Evolutionary conservation across 2,888 invertebrate genomes (phyloP).

Genomic region (Hirtodrosophila cameraria): DNA sequence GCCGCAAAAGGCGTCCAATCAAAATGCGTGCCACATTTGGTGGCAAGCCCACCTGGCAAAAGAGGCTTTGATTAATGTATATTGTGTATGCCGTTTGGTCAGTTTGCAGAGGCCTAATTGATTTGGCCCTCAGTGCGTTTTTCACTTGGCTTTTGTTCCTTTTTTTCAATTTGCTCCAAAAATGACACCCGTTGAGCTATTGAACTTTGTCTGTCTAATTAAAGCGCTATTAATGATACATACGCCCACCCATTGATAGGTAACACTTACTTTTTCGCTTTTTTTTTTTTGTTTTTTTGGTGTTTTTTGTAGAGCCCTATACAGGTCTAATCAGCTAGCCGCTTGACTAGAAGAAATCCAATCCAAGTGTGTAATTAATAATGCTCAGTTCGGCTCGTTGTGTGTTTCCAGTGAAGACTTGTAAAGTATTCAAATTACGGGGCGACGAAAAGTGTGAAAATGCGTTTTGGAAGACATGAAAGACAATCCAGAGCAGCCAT

Average conservation of each 20-base stretch:
- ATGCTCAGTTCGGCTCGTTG: slow-evolving; percentile 33
- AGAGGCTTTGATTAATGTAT: slow-evolving; percentile 68
- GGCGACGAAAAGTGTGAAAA: slow-evolving; percentile 83
- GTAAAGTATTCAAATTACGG: slow-evolving; percentile 78
- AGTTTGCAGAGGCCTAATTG: slow-evolving; percentile 60
- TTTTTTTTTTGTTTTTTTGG: too few relatives aligned
- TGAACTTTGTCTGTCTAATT: slow-evolving; percentile 56
- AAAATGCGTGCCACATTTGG: slow-evolving; percentile 38
- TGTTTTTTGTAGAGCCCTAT: slow-evolving; percentile 17
- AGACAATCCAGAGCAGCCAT: slow-evolving; percentile 71
- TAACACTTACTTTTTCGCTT: too few relatives aligned
- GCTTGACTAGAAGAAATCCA: slow-evolving; percentile 67
- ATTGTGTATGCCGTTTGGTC: slow-evolving; percentile 18
- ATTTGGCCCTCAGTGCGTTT: slow-evolving; percentile 41
- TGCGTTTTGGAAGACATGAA: slow-evolving; percentile 77
- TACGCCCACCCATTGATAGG: slow-evolving; percentile 62
- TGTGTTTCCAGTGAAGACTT: slow-evolving; percentile 66
- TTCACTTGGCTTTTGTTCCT: not conserved
- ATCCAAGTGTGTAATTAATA: slow-evolving; percentile 78
- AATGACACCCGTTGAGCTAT: slow-evolving; percentile 46
- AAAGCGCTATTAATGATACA: slow-evolving; percentile 67
- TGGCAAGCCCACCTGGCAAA: slow-evolving; percentile 24
- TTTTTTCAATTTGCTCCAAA: slow-evolving; percentile 40
- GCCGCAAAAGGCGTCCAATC: slow-evolving; percentile 57
- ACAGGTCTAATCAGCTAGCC: slow-evolving; percentile 59